Base-by-base conservation (phyloP, 2,888 invertebrate species). In the Scaptomyza parva region DNA sequence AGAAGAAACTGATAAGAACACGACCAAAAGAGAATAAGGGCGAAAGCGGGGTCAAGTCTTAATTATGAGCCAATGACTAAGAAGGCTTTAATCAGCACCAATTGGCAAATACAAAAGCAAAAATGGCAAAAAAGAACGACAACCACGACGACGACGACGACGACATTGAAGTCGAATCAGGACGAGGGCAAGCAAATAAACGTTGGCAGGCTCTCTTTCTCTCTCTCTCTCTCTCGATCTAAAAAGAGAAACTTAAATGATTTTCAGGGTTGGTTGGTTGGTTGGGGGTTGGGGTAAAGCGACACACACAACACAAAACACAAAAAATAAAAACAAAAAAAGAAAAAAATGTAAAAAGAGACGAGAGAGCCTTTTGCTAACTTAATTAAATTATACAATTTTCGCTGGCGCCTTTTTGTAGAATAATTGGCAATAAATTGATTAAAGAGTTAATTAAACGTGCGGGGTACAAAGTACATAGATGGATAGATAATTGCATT, bases 341-440 rank as follows among this genome's bases (percentile, higher is more conserved):
- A n/a, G n/a, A n/a, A n/a, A n/a, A n/a, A n/a, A 28, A 30, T n/a
- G n/a, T n/a, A 30, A 30, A 30, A 30, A 9, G 3, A 30, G 0
- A 30, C n/a, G n/a, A n/a, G n/a, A 30, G 11, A 83, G 80, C 84
- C 83, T 81, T 83, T 82, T 83, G 79, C 84, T 81, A 84, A 81
- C 79, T 84, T 84, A 84, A 84, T 84, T 84, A 86, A 86, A 86
- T 84, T 84, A 86, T 72, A 81, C 75, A 70, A 83, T 86, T 80
- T 86, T 81, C 84, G 75, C 70, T 81, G 82, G 62, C 82, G 74
- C 81, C 81, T 86, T 78, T 83, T 86, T 84, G 84, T 71, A 72
- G 62, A 81, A 86, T 84, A 84, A 84, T 84, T 84, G 86, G 77
- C 86, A 81, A 84, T 84, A 83, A 83, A 83, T 84, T 86, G 81